A percentile compares a stretch with the other conserved stretches of the same genome.
Evolutionary conservation across 1,140 invertebrate genomes (phyloP).

Genomic region (Chrysoperla carnea): DNA sequence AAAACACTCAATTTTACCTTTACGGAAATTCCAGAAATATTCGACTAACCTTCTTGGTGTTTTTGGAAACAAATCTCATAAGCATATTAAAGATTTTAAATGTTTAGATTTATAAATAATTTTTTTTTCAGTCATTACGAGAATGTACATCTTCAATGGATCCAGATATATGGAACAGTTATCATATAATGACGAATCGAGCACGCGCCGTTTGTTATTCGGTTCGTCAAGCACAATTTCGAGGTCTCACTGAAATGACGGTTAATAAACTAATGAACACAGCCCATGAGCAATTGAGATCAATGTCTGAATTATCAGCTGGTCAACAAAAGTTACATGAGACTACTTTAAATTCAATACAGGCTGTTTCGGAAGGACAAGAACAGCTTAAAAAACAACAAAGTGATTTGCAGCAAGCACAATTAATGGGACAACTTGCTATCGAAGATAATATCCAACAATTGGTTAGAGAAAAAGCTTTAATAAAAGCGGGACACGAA

Average conservation of each 20-base stretch:
- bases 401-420: constrained; percentile 28
- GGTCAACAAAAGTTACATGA: constrained; percentile 33
- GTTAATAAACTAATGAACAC: constrained; percentile 43
- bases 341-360: constrained; percentile 29
- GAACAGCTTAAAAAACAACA: constrained; percentile 33
- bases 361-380: constrained; percentile 29
- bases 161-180: constrained; percentile 48
- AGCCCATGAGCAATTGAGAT: constrained; percentile 15
- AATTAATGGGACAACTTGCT: constrained; percentile 27
- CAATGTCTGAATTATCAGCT: constrained; percentile 22
- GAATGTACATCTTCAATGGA: constrained; percentile 51
- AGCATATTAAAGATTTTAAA: no score
- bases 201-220: constrained; percentile 49
- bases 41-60: no score
- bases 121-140: constrained; percentile 24
- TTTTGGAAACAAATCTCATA: no score
- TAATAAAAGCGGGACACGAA: constrained; percentile 36
- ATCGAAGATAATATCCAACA: constrained; percentile 35
- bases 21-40: no score
- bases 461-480: constrained; percentile 35
- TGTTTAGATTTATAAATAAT: no score
- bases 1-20: no score
- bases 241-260: constrained; percentile 43
- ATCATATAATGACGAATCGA: constrained; percentile 49
- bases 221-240: constrained; percentile 42